A percentile compares a stretch with the other conserved stretches of the same genome.
These are phyloP conservation scores for Danio albolineatus DNA, from an alignment of 2,797 vertebrate genomes.

Conservation along the genomic window DNA sequence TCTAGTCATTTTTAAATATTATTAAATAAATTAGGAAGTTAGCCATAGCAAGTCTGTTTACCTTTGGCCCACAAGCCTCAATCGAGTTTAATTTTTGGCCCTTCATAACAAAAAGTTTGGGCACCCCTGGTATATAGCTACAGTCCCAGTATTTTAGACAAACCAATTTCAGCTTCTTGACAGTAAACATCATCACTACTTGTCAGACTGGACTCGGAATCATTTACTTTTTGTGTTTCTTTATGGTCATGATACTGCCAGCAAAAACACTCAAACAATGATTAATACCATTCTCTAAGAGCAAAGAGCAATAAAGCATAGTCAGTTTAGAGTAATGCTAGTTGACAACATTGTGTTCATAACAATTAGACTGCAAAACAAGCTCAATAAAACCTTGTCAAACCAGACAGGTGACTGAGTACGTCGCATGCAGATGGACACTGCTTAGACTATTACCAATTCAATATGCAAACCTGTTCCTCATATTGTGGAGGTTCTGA, in stretches of 20 bases:
- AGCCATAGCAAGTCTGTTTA: too few relatives aligned
- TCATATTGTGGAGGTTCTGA: not conserved
- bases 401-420: slow-evolving; percentile 33
- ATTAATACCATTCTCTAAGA: not conserved
- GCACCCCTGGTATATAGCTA: too few relatives aligned
- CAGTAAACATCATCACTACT: not conserved
- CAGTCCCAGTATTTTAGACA: not conserved
- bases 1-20: too few relatives aligned
- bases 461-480: slow-evolving; percentile 9
- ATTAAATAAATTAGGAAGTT: too few relatives aligned
- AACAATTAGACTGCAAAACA: not conserved
- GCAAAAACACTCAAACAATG: not conserved
- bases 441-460: not conserved
- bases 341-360: slow-evolving; percentile 19
- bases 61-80: too few relatives aligned
- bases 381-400: slow-evolving; percentile 7
- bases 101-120: too few relatives aligned
- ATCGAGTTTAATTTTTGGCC: too few relatives aligned
- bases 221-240: not conserved
- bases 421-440: not conserved
- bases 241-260: not conserved
- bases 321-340: not conserved
- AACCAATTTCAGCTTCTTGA: not conserved
- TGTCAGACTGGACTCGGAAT: not conserved
- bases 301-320: not conserved